Evolutionary conservation across 2,888 invertebrate species (phyloP), one percentile per base, ranked within the genome.

Genomic region (Ametastegia equiseti): DNA sequence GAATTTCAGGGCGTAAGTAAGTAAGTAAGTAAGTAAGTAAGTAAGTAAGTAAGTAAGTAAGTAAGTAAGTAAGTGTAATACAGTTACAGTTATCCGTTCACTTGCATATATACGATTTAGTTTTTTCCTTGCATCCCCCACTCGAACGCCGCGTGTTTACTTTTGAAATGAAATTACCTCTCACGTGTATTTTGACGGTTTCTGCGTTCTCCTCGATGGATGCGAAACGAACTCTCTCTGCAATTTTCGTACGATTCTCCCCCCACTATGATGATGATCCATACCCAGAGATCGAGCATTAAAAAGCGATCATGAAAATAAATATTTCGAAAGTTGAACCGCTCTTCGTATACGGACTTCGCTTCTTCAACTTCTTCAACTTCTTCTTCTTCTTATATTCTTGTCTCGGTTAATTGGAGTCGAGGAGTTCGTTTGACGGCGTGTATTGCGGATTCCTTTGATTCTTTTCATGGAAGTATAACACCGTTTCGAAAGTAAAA

Each of bases 241-340:
- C 75, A 54, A 75, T 75, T 75, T 75, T 57, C 54, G 71, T 30
- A 42, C n/a, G n/a, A n/a, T n/a, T n/a, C n/a, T n/a, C 63, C 45
- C 27, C 69, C 42, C 67, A n/a, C 67, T 71, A 36, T 39, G 11
- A 11, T 1, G 27, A 6, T 19, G 13, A 54, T 54, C 7, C 15
- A 15, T 27, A 27, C 15, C 13, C 45, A 45, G 45, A 42, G 71
- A 75, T 75, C 75, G 54, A 57, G 54, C 78, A 78, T 78, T 78
- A 78, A 78, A 78, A 78, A 78, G 57, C 78, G 78, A 78, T 63
- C 78, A 78, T 78, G 78, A 78, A 78, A 78, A 78, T 78, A 60
- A 57, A 78, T 78, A 78, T 78, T 78, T 78, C 78, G 78, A 78
- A 78, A 78, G 78, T 78, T 27, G 39, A 60, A 23, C 27, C 39